These are phyloP conservation scores for Drosophila melanosoma DNA, from an alignment of 2,888 invertebrate genomes.

Conservation along the genomic window DNA sequence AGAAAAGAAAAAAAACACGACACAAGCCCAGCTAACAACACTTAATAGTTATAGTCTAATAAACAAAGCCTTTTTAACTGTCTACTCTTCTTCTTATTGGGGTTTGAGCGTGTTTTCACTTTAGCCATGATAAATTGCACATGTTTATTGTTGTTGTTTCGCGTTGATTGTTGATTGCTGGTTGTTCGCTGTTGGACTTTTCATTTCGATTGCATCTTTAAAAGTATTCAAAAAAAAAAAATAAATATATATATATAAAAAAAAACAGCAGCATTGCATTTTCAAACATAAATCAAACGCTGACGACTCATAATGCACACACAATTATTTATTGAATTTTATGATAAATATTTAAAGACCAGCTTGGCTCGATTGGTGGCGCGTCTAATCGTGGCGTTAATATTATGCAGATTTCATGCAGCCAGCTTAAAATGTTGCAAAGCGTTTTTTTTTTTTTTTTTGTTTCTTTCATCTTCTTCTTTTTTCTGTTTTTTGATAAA, in stretches of 20 bases:
- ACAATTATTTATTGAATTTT: conserved; percentile 69
- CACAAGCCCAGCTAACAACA: conserved; percentile 45
- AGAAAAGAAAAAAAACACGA: neutral
- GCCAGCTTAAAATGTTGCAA: conserved; percentile 67
- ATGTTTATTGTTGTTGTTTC: conserved; percentile 43
- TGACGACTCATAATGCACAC: conserved; percentile 67
- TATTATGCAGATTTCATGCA: conserved; percentile 76
- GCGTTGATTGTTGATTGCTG: conserved; percentile 30
- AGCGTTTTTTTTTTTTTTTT: conserved; percentile 38
- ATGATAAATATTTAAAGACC: conserved; percentile 39
- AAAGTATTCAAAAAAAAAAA: conserved; percentile 8
- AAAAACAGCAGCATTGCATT: conserved; percentile 51
- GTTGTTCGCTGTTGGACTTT: conserved; percentile 42
- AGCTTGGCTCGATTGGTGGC: conserved; percentile 45
- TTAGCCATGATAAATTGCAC: conserved; percentile 72
- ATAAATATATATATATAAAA: too few species aligned
- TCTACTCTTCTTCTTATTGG: conserved; percentile 18
- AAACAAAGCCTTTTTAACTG: conserved; percentile 61
- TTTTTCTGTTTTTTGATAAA: conserved; percentile 57
- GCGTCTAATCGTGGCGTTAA: conserved; percentile 64
- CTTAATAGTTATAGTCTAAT: conserved; percentile 65
- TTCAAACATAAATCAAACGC: conserved; percentile 70
- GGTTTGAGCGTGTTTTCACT: conserved; percentile 65
- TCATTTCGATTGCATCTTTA: conserved; percentile 63
- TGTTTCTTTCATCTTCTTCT: conserved; percentile 17